Evolutionary conservation across 2,113 vertebrate genomes (phyloP).

Genomic region (Eulacestoma nigropectus): DNA sequence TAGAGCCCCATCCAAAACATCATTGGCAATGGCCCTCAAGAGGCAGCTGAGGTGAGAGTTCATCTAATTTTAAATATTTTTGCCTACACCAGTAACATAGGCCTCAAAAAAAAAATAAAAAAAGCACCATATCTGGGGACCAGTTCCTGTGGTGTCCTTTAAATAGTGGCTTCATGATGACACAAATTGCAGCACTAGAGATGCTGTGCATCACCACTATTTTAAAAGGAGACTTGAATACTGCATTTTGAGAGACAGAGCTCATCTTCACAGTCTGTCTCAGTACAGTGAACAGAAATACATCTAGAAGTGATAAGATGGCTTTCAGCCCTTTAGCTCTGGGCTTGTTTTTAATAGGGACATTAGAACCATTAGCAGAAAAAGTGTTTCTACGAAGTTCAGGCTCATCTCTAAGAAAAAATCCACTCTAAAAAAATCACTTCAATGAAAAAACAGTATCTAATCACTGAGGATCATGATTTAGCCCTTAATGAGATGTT

Average conservation of each 20-base stretch:
- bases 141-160: neutral
- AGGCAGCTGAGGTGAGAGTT: neutral
- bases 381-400: neutral
- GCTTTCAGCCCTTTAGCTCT: neutral
- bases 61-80: neutral
- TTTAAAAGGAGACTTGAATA: neutral
- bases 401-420: neutral
- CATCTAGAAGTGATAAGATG: neutral
- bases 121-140: neutral
- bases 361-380: neutral
- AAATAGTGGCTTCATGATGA: neutral
- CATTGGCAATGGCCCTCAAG: accelerated
- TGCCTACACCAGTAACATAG: neutral
- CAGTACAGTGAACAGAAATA: neutral
- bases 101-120: neutral
- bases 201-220: accelerated
- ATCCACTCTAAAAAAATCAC: neutral
- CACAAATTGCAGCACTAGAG: neutral
- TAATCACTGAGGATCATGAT: neutral
- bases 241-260: neutral
- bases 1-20: neutral
- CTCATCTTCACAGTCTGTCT: neutral
- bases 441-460: neutral
- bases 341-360: neutral
- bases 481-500: neutral